Evolutionary conservation across 35 echinoderm and acorn worm genomes (phyloP).

Genomic region (Diadema setosum): DNA sequence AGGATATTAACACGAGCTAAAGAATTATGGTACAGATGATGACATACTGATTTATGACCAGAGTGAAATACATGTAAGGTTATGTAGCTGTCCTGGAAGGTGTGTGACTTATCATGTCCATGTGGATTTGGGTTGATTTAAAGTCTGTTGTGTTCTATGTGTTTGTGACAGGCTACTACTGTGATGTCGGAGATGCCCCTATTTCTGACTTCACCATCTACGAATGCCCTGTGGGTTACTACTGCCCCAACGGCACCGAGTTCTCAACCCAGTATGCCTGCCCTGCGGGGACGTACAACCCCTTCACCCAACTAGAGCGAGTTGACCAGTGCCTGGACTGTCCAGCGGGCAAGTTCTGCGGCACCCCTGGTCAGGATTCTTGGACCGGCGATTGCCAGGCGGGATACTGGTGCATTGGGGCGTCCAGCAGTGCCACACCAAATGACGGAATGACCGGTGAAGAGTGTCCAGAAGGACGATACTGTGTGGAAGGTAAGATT

Average conservation of each 20-base stretch:
- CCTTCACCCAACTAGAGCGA: conserved; percentile 43
- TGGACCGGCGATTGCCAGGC: conserved; percentile 64
- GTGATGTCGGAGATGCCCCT: conserved; percentile 80
- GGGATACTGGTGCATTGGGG: conserved; percentile 85
- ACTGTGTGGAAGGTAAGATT: conserved; percentile 72
- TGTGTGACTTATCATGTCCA: too few species aligned
- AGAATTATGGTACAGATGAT: too few species aligned
- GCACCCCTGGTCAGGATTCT: conserved; percentile 48
- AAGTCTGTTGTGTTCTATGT: too few species aligned
- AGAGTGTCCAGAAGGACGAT: conserved; percentile 69
- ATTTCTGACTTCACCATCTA: conserved; percentile 80
- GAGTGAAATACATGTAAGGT: too few species aligned
- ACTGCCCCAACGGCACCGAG: conserved; percentile 92
- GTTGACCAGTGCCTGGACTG: conserved; percentile 68
- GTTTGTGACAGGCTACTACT: conserved; percentile 98
- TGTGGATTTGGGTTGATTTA: too few species aligned
- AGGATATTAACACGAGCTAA: too few species aligned
- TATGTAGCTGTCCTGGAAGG: too few species aligned
- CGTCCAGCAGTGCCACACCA: conserved; percentile 45
- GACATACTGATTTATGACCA: too few species aligned
- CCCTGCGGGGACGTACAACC: conserved; percentile 74
- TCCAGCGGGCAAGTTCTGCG: conserved; percentile 84
- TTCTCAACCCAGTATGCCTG: conserved; percentile 80
- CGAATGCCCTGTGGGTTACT: conserved; percentile 69
- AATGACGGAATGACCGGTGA: conserved; percentile 71